These are phyloP conservation scores for Danio kyathit DNA, from an alignment of 2,797 vertebrate genomes.

Conservation along the genomic window DNA sequence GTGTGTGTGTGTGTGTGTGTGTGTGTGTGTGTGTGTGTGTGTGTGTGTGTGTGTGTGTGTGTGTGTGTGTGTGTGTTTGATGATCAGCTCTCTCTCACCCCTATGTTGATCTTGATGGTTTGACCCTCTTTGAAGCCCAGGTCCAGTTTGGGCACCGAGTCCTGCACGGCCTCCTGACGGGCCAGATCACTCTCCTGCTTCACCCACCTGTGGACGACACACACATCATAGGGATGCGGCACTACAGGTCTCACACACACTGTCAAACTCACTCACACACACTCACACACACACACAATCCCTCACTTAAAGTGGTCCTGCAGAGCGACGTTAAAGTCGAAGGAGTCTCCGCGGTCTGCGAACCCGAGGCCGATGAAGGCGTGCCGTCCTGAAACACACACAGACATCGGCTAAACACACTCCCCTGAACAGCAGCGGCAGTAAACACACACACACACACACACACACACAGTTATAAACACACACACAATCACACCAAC, in stretches of 20 bases:
- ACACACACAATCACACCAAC: constrained; percentile 48
- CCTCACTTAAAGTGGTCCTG: constrained; percentile 98
- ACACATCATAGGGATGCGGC: neutral
- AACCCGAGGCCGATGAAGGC: constrained; percentile 97
- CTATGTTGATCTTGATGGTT: constrained; percentile 96
- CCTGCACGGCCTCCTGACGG: constrained; percentile 83
- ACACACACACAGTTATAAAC: too few relatives aligned
- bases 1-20: neutral
- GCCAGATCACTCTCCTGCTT: constrained; percentile 93
- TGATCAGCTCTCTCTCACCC: constrained; percentile 77
- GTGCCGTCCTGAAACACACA: constrained; percentile 80
- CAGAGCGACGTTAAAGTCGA: constrained; percentile 96
- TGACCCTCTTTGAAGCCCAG: constrained; percentile 97
- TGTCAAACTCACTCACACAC: too few relatives aligned
- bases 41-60: neutral
- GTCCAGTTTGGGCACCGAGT: constrained; percentile 87
- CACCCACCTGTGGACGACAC: constrained; percentile 85
- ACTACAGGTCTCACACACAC: neutral
- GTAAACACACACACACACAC: too few relatives aligned
- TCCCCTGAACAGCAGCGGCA: too few relatives aligned
- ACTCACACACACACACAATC: too few relatives aligned
- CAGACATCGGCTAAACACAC: neutral
- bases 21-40: neutral
- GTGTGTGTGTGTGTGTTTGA: neutral
- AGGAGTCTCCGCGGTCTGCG: constrained; percentile 94